These are phyloP conservation scores for Drosophila auraria DNA, from an alignment of 1,140 invertebrate species.

Conservation along the genomic window DNA sequence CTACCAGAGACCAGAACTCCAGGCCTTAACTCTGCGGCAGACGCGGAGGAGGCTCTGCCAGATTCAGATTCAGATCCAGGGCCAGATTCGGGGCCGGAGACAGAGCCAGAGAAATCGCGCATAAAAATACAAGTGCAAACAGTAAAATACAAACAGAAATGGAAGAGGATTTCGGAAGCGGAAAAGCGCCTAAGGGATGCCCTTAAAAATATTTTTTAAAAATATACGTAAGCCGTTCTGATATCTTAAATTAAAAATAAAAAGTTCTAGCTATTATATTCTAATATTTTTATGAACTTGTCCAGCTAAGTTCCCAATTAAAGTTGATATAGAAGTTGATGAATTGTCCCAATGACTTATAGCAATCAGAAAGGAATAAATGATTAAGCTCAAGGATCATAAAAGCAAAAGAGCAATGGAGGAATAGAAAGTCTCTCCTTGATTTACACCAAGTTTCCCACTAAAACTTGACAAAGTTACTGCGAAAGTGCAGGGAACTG, in stretches of 20 bases:
- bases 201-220: neutral
- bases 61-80: slow-evolving; percentile 23
- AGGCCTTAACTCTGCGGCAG: slow-evolving; percentile 4
- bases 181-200: neutral
- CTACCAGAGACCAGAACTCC: slow-evolving; percentile 27
- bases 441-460: neutral
- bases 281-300: too few relatives aligned
- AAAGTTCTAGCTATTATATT: neutral
- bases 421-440: neutral
- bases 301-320: neutral
- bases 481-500: slow-evolving; percentile 31
- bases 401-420: neutral
- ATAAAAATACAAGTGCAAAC: slow-evolving; percentile 74
- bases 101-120: slow-evolving; percentile 55
- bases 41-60: slow-evolving; percentile 7
- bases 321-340: neutral
- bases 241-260: neutral
- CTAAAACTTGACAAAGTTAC: slow-evolving; percentile 35
- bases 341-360: slow-evolving; percentile 11
- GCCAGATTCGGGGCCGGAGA: slow-evolving; percentile 5
- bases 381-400: slow-evolving; percentile 5
- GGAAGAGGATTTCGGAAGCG: neutral
- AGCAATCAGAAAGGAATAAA: slow-evolving; percentile 7
- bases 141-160: slow-evolving; percentile 23
- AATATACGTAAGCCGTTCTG: neutral